phyloP scores from a whole-genome alignment of 2,888 invertebrate species.

The Drosophila paramelanica region DNA sequence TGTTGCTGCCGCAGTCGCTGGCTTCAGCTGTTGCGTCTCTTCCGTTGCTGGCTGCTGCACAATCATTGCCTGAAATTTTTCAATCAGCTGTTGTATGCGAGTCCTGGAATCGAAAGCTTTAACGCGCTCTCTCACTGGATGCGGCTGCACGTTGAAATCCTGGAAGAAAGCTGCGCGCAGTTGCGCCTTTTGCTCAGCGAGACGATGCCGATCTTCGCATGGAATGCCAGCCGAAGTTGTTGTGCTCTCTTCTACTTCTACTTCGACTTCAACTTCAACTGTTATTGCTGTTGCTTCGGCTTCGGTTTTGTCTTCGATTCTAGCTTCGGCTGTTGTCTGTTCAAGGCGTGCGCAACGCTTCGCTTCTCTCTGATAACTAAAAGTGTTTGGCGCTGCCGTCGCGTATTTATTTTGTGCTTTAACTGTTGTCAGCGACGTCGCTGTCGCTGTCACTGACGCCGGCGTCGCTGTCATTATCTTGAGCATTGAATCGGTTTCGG shows the following conservation, averaged over 20 bases:
- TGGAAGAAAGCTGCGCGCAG: conserved; percentile 76
- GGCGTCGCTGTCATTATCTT: conserved; percentile 68
- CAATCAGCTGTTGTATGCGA: conserved; percentile 67
- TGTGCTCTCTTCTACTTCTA: conserved; percentile 13
- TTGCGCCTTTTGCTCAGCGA: conserved; percentile 76
- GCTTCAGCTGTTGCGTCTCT: conserved; percentile 39
- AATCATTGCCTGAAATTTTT: conserved; percentile 67
- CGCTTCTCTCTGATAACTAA: conserved; percentile 81
- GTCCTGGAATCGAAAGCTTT: conserved; percentile 20
- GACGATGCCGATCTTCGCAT: conserved; percentile 28
- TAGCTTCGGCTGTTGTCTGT: conserved; percentile 30
- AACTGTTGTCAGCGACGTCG: conserved; percentile 52
- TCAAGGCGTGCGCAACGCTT: conserved; percentile 63
- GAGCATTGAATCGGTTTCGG: conserved; percentile 59
- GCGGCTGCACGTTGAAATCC: conserved; percentile 39
- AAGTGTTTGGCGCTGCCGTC: conserved; percentile 66
- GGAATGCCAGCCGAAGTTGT: conserved; percentile 5
- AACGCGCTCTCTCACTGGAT: conserved; percentile 15
- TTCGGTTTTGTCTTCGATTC: conserved; percentile 12
- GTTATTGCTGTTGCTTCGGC: conserved; percentile 21
- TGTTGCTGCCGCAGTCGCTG: not conserved
- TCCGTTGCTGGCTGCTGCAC: conserved; percentile 46
- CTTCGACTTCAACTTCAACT: conserved; percentile 3
- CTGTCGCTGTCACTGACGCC: conserved; percentile 31
- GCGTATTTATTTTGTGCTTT: conserved; percentile 80